Conservation (phyloP, 35 echinoderm and acorn worm genomes). For the Heliocidaris tuberculata region DNA sequence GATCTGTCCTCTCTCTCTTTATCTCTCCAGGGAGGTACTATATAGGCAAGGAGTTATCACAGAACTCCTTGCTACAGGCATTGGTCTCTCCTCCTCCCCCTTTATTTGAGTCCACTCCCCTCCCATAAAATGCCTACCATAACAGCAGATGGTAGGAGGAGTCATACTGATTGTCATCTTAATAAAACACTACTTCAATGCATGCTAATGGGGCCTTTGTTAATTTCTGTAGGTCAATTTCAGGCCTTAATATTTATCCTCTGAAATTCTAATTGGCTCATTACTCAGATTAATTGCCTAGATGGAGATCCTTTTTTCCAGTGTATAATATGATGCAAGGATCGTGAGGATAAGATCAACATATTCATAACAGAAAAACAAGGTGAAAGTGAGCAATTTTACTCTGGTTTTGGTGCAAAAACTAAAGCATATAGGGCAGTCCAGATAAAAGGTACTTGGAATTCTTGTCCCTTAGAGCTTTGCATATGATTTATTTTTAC, state of each 20-base stretch:
- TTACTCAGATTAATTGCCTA: neutral
- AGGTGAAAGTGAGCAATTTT: neutral
- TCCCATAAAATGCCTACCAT: neutral
- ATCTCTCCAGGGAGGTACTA: too few species aligned
- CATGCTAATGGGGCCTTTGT: neutral
- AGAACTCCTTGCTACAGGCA: too few species aligned
- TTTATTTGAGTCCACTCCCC: neutral
- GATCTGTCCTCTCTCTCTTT: too few species aligned
- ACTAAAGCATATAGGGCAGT: neutral
- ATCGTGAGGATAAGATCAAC: neutral
- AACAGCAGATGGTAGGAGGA: neutral
- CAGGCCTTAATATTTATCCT: neutral
- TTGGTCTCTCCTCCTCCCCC: neutral
- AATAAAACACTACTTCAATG: neutral
- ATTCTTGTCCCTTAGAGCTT: too few species aligned
- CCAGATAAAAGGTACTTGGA: neutral
- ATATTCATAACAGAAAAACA: neutral
- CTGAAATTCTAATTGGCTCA: neutral
- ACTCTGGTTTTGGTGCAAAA: neutral
- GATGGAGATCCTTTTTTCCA: neutral
- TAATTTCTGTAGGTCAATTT: neutral
- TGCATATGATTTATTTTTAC: too few species aligned
- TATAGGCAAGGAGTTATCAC: too few species aligned
- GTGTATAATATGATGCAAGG: too few species aligned
- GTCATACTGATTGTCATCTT: neutral